Evolutionary conservation across 2,113 vertebrate species (phyloP), one percentile per base, ranked within the genome.

Genomic region (Poeciliopsis prolifica): DNA sequence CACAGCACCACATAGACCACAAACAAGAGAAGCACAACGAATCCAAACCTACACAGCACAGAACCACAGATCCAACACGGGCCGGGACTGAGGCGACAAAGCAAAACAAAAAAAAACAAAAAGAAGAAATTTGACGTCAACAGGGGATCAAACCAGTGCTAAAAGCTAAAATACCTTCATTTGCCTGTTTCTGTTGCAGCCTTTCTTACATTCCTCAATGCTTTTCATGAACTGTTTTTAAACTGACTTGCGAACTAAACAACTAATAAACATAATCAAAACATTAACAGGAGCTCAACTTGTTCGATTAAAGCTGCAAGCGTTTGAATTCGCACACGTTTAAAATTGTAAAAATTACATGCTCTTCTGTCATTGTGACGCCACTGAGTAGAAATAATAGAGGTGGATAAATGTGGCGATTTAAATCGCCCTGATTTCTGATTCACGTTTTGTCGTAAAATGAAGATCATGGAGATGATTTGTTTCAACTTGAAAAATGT

Each of bases 41-140:
- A 69, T 79, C 60, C 78, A 83, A 88, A 89, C 88, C 86, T 83
- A 90, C 66, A 77, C 67, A 80, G 82, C 77, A 87, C 81, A 86
- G 78, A 85, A 77, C 61, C 86, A 90, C 68, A 91, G 74, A 90
- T 84, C 87, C 85, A 77, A 80, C 78, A 89, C 14, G 60, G 72
- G 51, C 82, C 60, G 54, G 71, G 67, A 80, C 82, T 74, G 80
- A 87, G 44, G 87, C 77, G 63, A 82, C 82, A 61, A 51, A 77
- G 35, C 22, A 78, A 70, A 65, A 74, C 82, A 76, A 66, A 74
- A 26, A 35, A 65, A 61, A 73, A 75, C 40, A 81, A 61, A 48
- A 79, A 77, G 68, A 71, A 80, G 10, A 58, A n/a, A n/a, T 58
- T 1, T 40, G 33, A 13, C 10, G 60, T 83, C 77, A 74, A 81